Conservation (phyloP, 2,113 vertebrate species). For the Bucco capensis region DNA sequence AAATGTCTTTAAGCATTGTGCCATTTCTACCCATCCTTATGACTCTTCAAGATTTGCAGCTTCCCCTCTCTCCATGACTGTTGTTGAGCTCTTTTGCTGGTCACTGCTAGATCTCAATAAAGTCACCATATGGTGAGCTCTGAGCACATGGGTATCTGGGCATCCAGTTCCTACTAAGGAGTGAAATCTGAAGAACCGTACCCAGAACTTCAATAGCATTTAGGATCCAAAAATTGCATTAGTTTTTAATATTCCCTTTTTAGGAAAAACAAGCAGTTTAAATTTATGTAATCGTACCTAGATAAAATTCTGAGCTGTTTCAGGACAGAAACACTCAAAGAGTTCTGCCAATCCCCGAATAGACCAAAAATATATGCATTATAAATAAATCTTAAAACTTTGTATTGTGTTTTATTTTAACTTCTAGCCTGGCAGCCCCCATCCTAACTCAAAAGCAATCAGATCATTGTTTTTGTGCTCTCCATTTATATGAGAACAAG, state of each 20-base stretch:
- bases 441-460: background rate
- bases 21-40: background rate
- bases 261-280: background rate
- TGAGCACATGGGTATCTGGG: background rate
- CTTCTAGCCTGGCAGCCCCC: background rate
- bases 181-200: background rate
- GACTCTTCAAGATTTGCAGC: background rate
- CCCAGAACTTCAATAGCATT: background rate
- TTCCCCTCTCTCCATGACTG: rapidly evolving
- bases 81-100: background rate
- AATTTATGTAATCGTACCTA: background rate
- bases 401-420: background rate
- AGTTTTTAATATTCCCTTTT: conserved; percentile 8
- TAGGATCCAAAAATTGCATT: background rate
- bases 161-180: background rate
- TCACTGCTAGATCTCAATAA: background rate
- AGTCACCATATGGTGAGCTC: background rate
- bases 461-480: background rate
- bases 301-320: conserved; percentile 20
- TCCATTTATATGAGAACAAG: conserved; percentile 29
- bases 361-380: background rate
- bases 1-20: background rate
- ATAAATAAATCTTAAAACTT: conserved; percentile 6
- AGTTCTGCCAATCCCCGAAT: background rate
- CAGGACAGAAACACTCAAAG: background rate